Evolutionary conservation across 2,888 invertebrate genomes (phyloP), one percentile per base, ranked within the genome.

Genomic region (Linnaemya vulpina): DNA sequence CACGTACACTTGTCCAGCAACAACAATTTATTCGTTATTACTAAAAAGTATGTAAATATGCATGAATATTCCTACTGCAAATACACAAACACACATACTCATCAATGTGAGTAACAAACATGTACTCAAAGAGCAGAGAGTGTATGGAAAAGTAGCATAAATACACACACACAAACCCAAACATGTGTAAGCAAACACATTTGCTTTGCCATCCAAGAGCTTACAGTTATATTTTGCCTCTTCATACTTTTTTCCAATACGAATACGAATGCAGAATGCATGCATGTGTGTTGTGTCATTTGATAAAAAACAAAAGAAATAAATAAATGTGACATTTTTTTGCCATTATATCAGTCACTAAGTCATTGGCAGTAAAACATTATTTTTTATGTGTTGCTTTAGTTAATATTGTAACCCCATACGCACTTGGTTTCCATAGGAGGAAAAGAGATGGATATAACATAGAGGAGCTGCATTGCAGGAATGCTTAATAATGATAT

Each of bases 321-420:
- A n/a, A n/a, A n/a, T n/a, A n/a, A 68, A 63, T 78, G 84, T 81
- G 77, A 85, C 84, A 82, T 90, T 90, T 89, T 89, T 88, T 89
- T 88, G 89, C 88, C 87, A 89, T 89, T 90, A 90, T 89, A 90
- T 90, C 90, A 90, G 90, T 90, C 89, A 89, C 87, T 89, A 87
- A 89, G 88, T 87, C 88, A 88, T 71, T 76, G 84, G 79, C 76
- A 70, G 75, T 38, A 62, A 58, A 58, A 46, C 49, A 67, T 67
- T 40, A 80, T 58, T 65, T n/a, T n/a, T n/a, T 74, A 60, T 75
- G 2, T 58, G 22, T 65, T 67, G 65, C n/a, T 43, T 67, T 67
- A 30, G 55, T 22, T 22, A 58, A 11, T 60, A 73, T 15, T 43
- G 43, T 22, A 17, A 15, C 55, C 58, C 35, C 35, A 40, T 17